phyloP scores from a whole-genome alignment of 2,113 vertebrate genomes.

The Astatoreochromis straeleni region DNA sequence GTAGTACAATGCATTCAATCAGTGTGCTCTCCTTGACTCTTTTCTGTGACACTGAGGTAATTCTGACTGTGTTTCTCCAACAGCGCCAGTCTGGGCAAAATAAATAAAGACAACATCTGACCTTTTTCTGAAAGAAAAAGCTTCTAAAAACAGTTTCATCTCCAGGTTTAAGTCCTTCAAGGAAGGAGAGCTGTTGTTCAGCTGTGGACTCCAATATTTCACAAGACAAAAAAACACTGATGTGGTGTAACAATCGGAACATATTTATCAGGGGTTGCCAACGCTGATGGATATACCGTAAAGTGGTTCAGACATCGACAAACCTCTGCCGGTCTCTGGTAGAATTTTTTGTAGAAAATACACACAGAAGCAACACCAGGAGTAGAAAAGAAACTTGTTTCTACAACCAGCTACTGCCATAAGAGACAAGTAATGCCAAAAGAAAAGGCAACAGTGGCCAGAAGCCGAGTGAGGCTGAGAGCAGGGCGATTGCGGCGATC shows the following conservation, averaged over 20 bases:
- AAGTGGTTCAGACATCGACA: neutral
- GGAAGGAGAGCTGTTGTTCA: neutral
- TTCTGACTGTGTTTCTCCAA: neutral
- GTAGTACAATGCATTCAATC: neutral
- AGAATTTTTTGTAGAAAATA: neutral
- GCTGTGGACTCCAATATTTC: neutral
- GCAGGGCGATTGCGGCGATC: neutral
- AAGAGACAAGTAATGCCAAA: neutral
- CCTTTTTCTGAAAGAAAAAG: conserved; percentile 3
- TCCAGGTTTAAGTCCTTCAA: neutral
- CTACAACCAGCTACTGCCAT: neutral
- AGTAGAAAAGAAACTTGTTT: neutral
- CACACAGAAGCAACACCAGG: neutral
- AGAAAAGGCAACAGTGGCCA: conserved; percentile 12
- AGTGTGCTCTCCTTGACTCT: neutral
- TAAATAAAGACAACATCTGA: neutral
- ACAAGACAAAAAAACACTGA: neutral
- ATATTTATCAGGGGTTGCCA: neutral
- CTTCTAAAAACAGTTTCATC: neutral
- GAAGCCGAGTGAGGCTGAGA: neutral
- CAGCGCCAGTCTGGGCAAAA: neutral
- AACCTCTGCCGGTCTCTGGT: neutral
- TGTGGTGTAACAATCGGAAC: neutral
- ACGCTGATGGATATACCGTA: neutral
- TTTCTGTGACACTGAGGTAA: neutral